Conservation (phyloP, 2,113 vertebrate species). For the Alaudala cheleensis region DNA sequence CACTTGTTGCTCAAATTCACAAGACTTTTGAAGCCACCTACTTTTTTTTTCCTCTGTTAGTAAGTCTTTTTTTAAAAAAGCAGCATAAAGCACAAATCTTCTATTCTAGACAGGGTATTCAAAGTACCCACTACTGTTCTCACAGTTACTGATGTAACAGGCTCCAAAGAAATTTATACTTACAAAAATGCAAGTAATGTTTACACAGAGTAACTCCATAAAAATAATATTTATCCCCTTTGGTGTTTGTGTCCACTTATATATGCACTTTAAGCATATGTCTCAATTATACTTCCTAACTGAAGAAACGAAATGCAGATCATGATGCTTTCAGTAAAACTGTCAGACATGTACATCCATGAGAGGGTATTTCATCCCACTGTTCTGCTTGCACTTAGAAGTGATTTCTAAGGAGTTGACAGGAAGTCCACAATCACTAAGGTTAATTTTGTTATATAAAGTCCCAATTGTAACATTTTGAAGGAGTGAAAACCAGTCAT, state of each 20-base stretch:
- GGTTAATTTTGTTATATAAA: neutral
- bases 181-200: neutral
- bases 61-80: neutral
- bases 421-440: neutral
- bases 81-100: neutral
- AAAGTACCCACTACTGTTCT: neutral
- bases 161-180: neutral
- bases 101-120: neutral
- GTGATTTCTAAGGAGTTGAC: neutral
- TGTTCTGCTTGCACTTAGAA: neutral
- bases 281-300: neutral
- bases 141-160: neutral
- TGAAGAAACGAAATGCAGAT: neutral
- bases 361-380: neutral
- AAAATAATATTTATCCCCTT: neutral
- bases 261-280: neutral
- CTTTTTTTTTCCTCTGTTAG: neutral
- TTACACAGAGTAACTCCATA: neutral
- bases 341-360: neutral
- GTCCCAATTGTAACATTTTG: neutral
- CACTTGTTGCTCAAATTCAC: neutral
- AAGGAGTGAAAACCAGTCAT: neutral
- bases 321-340: neutral
- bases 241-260: neutral
- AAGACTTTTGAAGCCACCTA: neutral